phyloP scores from a whole-genome alignment of 2,797 vertebrate genomes.

The Clarias fuscus region DNA sequence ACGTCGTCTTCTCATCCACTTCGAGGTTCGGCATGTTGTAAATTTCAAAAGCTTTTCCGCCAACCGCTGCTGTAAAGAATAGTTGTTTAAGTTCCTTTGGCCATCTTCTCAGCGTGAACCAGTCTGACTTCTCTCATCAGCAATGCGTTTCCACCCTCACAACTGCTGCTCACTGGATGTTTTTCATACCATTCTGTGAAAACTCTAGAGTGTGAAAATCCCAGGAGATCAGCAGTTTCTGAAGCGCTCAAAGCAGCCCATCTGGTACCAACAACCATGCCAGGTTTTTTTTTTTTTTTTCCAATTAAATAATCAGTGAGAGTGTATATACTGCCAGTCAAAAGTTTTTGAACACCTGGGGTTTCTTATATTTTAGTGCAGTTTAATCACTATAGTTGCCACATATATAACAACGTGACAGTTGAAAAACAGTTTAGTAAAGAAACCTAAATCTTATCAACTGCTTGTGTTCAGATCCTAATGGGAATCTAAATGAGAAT shows the following conservation, averaged over 20 bases:
- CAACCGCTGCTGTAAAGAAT: neutral
- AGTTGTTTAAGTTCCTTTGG: neutral
- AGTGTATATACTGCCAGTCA: neutral
- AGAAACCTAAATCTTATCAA: neutral
- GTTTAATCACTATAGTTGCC: neutral
- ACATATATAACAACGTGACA: neutral
- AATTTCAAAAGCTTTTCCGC: neutral
- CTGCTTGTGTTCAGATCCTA: neutral
- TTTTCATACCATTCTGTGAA: neutral
- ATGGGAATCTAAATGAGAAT: neutral
- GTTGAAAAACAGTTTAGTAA: neutral
- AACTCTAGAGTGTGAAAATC: neutral
- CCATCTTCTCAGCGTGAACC: neutral
- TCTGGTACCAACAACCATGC: neutral
- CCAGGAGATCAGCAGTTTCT: neutral
- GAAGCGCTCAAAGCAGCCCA: neutral
- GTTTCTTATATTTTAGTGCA: neutral
- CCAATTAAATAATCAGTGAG: neutral
- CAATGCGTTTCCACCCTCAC: neutral
- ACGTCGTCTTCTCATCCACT: neutral
- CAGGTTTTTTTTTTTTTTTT: neutral
- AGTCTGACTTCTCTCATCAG: neutral
- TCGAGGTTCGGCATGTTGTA: too few relatives aligned
- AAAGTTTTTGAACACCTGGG: neutral
- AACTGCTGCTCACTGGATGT: neutral